A percentile compares a stretch with the other conserved stretches of the same genome.
Evolutionary conservation across 2,113 vertebrate species (phyloP).

Genomic region (Anoplopoma fimbria): DNA sequence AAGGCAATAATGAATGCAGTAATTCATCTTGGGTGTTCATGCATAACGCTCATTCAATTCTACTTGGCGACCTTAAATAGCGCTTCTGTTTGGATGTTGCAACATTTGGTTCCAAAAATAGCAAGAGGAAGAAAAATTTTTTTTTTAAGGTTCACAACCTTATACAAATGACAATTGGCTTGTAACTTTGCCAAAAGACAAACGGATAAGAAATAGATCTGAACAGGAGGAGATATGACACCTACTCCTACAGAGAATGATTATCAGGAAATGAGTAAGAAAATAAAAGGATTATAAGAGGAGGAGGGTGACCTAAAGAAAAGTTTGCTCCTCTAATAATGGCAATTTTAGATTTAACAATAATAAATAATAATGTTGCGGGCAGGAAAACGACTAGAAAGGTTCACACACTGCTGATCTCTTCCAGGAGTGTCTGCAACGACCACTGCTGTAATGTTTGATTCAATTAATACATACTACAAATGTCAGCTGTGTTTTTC

Average conservation of each 20-base stretch:
- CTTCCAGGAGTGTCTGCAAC: no score
- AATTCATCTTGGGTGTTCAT: neutral
- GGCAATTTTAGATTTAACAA: neutral
- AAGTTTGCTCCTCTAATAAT: neutral
- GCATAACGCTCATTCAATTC: neutral
- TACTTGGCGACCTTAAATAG: slow-evolving; percentile 22
- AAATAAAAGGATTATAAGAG: slow-evolving; percentile 6
- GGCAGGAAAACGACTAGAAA: no score
- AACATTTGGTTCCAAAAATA: slow-evolving; percentile 52
- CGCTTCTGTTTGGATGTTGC: slow-evolving; percentile 11
- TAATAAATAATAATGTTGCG: no score
- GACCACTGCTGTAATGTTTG: no score
- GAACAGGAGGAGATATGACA: neutral
- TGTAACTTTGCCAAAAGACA: slow-evolving; percentile 30
- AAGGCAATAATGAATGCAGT: slow-evolving; percentile 12
- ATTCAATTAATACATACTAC: no score
- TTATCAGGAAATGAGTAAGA: neutral
- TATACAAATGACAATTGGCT: neutral
- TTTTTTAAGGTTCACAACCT: slow-evolving; percentile 14
- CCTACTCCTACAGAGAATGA: neutral
- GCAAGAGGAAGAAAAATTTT: slow-evolving; percentile 16
- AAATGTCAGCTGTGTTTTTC: no score
- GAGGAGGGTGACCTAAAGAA: neutral
- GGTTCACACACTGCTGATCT: no score
- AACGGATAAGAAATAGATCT: slow-evolving; percentile 15